Evolutionary conservation across 1,140 invertebrate genomes (phyloP).

Genomic region (Chlorops oryzae): DNA sequence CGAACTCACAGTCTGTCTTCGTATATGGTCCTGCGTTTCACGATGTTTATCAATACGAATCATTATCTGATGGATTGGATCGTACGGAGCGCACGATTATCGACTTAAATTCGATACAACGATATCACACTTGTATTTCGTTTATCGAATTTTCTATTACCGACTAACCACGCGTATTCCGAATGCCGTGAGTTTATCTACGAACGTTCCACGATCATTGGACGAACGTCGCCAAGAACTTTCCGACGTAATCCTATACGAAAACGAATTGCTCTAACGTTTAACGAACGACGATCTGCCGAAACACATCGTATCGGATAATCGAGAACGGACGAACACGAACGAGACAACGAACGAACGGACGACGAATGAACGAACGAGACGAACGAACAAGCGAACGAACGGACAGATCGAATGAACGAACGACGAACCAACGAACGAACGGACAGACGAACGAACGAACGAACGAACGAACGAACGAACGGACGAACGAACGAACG

Average conservation of each 20-base stretch:
- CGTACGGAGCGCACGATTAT: too few species aligned
- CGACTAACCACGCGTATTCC: too few species aligned
- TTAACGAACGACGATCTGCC: not conserved
- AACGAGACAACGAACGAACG: not conserved
- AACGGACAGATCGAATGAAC: slow-evolving; percentile 22
- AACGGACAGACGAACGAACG: not conserved
- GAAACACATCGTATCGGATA: too few species aligned
- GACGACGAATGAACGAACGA: not conserved
- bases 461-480: not conserved
- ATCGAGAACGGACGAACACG: too few species aligned
- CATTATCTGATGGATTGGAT: slow-evolving; percentile 32
- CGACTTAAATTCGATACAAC: too few species aligned
- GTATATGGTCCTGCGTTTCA: slow-evolving; percentile 38
- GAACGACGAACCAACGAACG: not conserved
- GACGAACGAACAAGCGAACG: not conserved
- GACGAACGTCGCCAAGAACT: slow-evolving; percentile 36
- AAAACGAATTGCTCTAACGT: not conserved
- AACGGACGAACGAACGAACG: too few species aligned
- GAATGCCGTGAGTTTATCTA: too few species aligned
- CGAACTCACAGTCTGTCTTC: slow-evolving; percentile 32
- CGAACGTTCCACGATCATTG: slow-evolving; percentile 35
- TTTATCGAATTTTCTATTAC: slow-evolving; percentile 1
- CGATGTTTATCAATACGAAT: slow-evolving; percentile 35
- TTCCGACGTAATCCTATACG: slow-evolving; percentile 41
- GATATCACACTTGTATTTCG: too few species aligned